These are phyloP conservation scores for Dicentrarchus labrax DNA, from an alignment of 2,113 vertebrate genomes.

Conservation along the genomic window DNA sequence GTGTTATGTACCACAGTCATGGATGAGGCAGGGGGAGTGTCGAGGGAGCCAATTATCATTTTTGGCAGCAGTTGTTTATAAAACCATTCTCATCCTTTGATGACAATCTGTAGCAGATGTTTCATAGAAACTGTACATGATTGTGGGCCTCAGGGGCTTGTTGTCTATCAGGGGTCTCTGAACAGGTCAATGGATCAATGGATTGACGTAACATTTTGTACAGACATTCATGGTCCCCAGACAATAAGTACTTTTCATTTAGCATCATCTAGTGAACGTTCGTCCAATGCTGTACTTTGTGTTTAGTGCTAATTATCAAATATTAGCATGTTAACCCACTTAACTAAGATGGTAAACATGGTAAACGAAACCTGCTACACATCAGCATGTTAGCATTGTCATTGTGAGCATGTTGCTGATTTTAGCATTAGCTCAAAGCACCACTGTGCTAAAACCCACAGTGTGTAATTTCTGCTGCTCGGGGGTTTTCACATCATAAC, in stretches of 20 bases:
- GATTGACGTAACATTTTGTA: too few relatives aligned
- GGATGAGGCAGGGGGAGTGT: conserved; percentile 41
- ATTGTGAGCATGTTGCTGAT: background rate
- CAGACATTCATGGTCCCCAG: too few relatives aligned
- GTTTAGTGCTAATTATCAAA: background rate
- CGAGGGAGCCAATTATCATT: conserved; percentile 50
- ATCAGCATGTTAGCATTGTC: background rate
- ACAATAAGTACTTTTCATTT: too few relatives aligned
- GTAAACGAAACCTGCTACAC: background rate
- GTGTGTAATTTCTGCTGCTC: too few relatives aligned
- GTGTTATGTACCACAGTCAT: conserved; percentile 36
- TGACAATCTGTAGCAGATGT: conserved; percentile 64
- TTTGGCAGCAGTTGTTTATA: conserved; percentile 53
- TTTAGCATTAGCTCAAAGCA: background rate
- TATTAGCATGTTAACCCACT: background rate
- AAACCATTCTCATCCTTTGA: conserved; percentile 45
- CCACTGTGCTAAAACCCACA: too few relatives aligned
- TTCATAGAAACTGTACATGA: conserved; percentile 1
- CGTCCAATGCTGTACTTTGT: background rate
- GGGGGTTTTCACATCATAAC: too few relatives aligned
- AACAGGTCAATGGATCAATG: background rate
- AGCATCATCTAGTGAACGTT: background rate
- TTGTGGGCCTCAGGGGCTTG: background rate
- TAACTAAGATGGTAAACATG: background rate
- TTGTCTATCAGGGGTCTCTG: conserved; percentile 16